Conservation (phyloP, 2,113 vertebrate genomes). For the Copsychus sechellarum region DNA sequence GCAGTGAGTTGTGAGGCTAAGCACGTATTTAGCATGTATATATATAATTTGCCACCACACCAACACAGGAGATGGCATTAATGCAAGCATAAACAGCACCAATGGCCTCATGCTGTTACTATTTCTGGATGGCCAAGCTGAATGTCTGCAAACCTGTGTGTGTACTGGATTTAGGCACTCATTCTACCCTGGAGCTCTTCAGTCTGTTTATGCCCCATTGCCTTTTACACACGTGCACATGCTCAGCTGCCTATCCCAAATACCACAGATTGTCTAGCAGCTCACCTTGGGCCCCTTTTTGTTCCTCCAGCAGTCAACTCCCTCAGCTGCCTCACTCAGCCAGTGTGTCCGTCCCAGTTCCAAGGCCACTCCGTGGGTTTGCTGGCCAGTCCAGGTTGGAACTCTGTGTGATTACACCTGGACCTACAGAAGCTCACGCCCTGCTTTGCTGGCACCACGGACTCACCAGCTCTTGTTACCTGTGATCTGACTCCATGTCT, state of each 20-base stretch:
- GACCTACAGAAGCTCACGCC: not conserved
- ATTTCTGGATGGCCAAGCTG: not conserved
- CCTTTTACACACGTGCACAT: rapidly evolving
- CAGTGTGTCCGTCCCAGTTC: not conserved
- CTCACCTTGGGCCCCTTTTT: not conserved
- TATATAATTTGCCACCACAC: not conserved
- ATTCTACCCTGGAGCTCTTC: rapidly evolving
- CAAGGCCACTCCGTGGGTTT: rapidly evolving
- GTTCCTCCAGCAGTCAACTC: not conserved
- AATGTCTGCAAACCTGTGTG: not conserved
- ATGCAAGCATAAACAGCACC: not conserved
- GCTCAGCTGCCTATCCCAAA: not conserved
- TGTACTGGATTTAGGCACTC: not conserved
- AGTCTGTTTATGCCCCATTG: rapidly evolving
- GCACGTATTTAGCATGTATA: rapidly evolving
- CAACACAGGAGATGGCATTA: not conserved
- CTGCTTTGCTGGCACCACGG: not conserved
- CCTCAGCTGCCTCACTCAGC: not conserved
- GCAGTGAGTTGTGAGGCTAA: not conserved
- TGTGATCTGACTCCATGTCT: not conserved
- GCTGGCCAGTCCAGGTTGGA: not conserved
- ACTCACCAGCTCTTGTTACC: rapidly evolving
- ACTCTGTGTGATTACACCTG: rapidly evolving
- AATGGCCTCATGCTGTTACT: not conserved
- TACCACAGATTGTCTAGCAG: not conserved